These are phyloP conservation scores for Eucera pruinosa DNA, from an alignment of 2,888 invertebrate species.

Conservation along the genomic window DNA sequence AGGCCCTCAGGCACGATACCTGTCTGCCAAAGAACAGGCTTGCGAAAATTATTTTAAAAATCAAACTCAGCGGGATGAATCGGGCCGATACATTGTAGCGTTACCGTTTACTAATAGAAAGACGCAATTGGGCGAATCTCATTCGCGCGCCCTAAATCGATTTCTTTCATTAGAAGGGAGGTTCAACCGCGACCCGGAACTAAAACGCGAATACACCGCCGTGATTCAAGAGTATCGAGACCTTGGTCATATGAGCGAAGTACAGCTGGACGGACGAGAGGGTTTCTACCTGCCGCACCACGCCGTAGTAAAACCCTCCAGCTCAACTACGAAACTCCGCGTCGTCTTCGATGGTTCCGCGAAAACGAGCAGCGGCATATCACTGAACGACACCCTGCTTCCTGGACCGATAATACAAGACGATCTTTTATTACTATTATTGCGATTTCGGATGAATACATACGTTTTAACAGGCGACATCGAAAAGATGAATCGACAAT, in stretches of 20 bases:
- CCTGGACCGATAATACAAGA: conserved; percentile 11
- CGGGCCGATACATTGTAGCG: too few species aligned
- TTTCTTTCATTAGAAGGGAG: neutral
- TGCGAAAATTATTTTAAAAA: too few species aligned
- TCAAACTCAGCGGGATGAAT: too few species aligned
- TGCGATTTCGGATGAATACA: neutral
- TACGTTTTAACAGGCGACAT: conserved; percentile 7
- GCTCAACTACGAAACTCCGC: too few species aligned
- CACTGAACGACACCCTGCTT: conserved; percentile 24
- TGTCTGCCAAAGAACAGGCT: too few species aligned
- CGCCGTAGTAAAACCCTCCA: too few species aligned
- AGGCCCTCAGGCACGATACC: too few species aligned
- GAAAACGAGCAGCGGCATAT: too few species aligned
- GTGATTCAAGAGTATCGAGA: neutral
- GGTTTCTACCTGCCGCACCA: conserved; percentile 32
- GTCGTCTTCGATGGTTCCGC: too few species aligned
- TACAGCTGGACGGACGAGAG: too few species aligned
- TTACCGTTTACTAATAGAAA: too few species aligned
- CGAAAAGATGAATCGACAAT: conserved; percentile 21
- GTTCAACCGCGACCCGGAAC: neutral
- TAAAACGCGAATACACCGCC: neutral
- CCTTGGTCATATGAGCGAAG: too few species aligned
- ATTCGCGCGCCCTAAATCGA: neutral
- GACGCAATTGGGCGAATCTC: neutral
- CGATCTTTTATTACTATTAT: neutral